Percentiles rank a stretch among this genome's conserved stretches.
phyloP scores from a whole-genome alignment of 2,888 invertebrate species.

The Clivina fossor region DNA sequence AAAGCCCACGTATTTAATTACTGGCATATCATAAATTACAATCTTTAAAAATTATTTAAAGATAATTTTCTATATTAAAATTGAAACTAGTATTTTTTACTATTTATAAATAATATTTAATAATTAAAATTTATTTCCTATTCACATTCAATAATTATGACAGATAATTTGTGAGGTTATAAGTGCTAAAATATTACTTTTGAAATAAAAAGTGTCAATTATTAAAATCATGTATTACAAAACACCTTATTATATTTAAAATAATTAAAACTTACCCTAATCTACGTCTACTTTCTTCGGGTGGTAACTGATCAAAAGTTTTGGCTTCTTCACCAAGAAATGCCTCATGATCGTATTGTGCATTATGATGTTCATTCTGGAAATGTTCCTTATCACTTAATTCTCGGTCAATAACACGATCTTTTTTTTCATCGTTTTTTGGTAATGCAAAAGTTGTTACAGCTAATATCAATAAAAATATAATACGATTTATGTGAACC shows the following conservation, averaged over 20 bases:
- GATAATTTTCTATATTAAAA: too few species aligned
- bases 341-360: slow-evolving; percentile 95
- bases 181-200: too few species aligned
- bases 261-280: slow-evolving; percentile 63
- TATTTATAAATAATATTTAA: too few species aligned
- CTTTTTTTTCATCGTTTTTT: slow-evolving; percentile 68
- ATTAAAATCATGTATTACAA: background rate
- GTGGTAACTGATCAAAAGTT: slow-evolving; percentile 89
- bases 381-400: slow-evolving; percentile 80
- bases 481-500: slow-evolving; percentile 26
- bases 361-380: slow-evolving; percentile 77
- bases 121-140: too few species aligned
- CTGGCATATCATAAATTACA: too few species aligned
- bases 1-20: too few species aligned
- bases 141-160: too few species aligned
- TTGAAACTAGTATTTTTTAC: too few species aligned
- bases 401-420: slow-evolving; percentile 67
- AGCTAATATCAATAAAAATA: slow-evolving; percentile 36
- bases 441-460: slow-evolving; percentile 62
- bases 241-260: background rate
- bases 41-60: too few species aligned
- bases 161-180: too few species aligned
- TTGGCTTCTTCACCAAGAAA: slow-evolving; percentile 93
- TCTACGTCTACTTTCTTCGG: slow-evolving; percentile 91
- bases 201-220: background rate